Evolutionary conservation across 2,888 invertebrate genomes (phyloP).

Genomic region (Oxycera nigricornis): DNA sequence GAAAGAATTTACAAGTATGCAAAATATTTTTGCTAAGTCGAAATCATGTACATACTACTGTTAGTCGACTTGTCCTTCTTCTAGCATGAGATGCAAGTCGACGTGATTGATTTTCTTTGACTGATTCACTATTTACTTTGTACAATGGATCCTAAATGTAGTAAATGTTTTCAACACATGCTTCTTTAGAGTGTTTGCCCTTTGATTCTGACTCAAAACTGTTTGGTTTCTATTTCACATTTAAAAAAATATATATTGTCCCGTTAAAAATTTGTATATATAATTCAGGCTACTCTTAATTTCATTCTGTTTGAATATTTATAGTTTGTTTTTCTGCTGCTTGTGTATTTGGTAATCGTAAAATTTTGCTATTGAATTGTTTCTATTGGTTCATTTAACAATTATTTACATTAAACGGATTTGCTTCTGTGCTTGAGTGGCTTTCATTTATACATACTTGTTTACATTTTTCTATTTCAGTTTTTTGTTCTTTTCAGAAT

Average conservation of each 20-base stretch:
- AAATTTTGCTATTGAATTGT: neutral
- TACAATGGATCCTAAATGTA: neutral
- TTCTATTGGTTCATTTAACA: neutral
- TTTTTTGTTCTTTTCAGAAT: neutral
- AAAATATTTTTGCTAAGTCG: neutral
- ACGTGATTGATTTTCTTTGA: too few species aligned
- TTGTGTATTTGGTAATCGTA: neutral
- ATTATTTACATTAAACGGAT: neutral
- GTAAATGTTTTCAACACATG: neutral
- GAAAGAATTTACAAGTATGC: neutral
- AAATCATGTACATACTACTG: neutral
- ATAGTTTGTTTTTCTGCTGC: constrained; percentile 14
- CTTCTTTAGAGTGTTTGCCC: neutral
- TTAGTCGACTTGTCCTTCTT: neutral
- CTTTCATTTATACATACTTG: too few species aligned
- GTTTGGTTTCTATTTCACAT: constrained; percentile 23
- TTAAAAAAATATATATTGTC: constrained; percentile 37
- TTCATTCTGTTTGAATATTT: neutral
- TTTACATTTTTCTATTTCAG: neutral
- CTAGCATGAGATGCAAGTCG: too few species aligned
- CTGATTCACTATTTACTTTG: neutral
- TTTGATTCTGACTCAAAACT: neutral
- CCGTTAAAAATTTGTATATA: constrained; percentile 27
- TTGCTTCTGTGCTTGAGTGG: neutral
- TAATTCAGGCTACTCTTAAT: constrained; percentile 13